Evolutionary conservation across 2,888 invertebrate genomes (phyloP), one percentile per base, ranked within the genome.

Genomic region (Coronaproctus castanopsis): DNA sequence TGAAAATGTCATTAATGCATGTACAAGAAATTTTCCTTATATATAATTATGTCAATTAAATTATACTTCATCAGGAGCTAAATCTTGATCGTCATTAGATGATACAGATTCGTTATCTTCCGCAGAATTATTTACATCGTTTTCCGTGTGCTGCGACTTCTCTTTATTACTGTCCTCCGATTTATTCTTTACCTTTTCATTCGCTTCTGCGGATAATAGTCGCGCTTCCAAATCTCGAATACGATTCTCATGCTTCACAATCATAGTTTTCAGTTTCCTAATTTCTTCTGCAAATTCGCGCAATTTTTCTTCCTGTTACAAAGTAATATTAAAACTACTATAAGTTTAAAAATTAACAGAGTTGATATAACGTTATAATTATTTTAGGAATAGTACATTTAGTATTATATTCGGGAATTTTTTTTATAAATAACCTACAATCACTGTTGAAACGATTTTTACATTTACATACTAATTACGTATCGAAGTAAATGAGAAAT

Each of bases 211-310:
- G 24, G 74, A 73, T 8, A 36, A 51, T n/a, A 55, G 52, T n/a
- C 76, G 76, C 2, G 83, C 83, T 70, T 88, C 87, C 10, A 87
- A 73, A 2, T 85, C 82, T 49, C 85, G 77, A 70, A 88, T 87
- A 57, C 87, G 77, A 67, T 88, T 90, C 75, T 92, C 92, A 70
- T 92, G 92, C 69, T 91, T 91, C 23, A 92, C 87, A 66, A 92
- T 88, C 72, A 92, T 87, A n/a, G 90, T 86, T 70, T 92, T 92
- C 65, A 92, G 74, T 71, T 90, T 90, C 61, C 90, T 81, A 67
- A 92, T 89, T 73, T 91, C 91, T 69, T 91, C 89, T 51, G 83
- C 80, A 66, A 89, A 79, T 70, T 89, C 89, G 66, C 87, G 87
- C 20, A 90, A 74, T 65, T 85, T 81, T 66, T 84, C 83, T 65